Percentiles rank a stretch among this genome's conserved stretches.
These are phyloP conservation scores for Pristionchus entomophagus DNA, from an alignment of 2,888 invertebrate species.

Conservation along the genomic window DNA sequence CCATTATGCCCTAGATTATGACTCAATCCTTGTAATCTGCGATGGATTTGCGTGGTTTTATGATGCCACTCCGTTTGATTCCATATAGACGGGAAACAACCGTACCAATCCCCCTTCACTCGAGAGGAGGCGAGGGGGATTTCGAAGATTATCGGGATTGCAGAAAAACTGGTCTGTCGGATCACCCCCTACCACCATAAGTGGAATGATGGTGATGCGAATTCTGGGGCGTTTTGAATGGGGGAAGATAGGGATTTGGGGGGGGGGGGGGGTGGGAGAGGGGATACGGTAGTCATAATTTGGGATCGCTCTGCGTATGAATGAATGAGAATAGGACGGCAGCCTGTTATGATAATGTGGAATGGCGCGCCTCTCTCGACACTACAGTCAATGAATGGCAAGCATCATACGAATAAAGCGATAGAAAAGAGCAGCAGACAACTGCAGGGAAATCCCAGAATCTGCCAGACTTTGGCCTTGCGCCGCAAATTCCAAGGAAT, in stretches of 20 bases:
- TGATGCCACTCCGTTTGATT: conserved; percentile 17
- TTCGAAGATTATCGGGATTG: not conserved
- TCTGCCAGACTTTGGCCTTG: not conserved
- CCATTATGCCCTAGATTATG: too few relatives aligned
- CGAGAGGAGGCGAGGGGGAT: too few relatives aligned
- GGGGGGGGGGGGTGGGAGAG: not conserved
- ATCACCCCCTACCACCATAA: not conserved
- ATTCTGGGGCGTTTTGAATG: conserved; percentile 13
- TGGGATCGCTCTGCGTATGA: not conserved
- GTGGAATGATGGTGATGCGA: not conserved
- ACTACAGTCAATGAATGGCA: not conserved
- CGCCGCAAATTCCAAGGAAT: not conserved
- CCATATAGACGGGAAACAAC: not conserved
- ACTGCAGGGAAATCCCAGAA: not conserved
- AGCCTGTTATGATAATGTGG: conserved; percentile 24
- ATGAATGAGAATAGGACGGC: not conserved
- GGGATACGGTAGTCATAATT: not conserved
- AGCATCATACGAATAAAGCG: not conserved
- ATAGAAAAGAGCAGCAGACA: not conserved
- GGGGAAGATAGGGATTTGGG: not conserved
- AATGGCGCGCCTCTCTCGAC: not conserved
- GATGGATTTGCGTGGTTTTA: not conserved
- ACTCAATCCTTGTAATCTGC: not conserved
- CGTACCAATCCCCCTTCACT: not conserved
- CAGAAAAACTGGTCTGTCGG: conserved; percentile 25